These are phyloP conservation scores for Valencia hispanica DNA, from an alignment of 2,797 vertebrate genomes.

Conservation along the genomic window DNA sequence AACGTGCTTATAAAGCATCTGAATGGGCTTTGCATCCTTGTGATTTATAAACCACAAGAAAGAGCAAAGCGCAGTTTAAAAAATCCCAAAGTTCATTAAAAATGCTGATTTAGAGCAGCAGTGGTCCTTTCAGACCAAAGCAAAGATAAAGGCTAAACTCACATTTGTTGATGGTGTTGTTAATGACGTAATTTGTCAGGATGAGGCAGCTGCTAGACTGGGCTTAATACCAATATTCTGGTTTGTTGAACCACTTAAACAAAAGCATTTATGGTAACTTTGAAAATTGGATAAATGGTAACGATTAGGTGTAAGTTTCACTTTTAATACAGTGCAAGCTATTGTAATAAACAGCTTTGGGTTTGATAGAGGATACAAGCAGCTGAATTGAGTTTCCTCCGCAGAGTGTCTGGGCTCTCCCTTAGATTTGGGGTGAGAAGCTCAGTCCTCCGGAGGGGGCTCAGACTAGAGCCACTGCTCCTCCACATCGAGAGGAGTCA, in stretches of 20 bases:
- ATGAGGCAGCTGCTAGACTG: background rate
- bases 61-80: slow-evolving; percentile 21
- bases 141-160: slow-evolving; percentile 6
- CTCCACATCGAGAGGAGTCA: no score
- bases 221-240: background rate
- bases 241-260: background rate
- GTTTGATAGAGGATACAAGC: no score
- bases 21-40: slow-evolving; percentile 17
- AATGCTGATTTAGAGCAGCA: slow-evolving; percentile 20
- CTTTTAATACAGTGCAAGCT: no score
- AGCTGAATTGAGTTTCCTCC: no score
- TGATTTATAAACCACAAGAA: slow-evolving; percentile 2
- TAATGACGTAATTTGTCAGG: slow-evolving; percentile 5
- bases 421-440: no score
- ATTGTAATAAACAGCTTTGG: no score
- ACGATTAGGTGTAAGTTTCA: background rate
- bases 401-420: no score
- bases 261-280: background rate
- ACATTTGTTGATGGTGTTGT: slow-evolving; percentile 1
- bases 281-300: background rate
- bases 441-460: no score
- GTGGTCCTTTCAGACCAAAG: slow-evolving; percentile 19
- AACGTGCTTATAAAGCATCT: slow-evolving; percentile 21
- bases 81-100: slow-evolving; percentile 15
- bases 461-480: no score